Evolutionary conservation across 2,888 invertebrate genomes (phyloP), one percentile per base, ranked within the genome.

Genomic region (Arctia plantaginis): DNA sequence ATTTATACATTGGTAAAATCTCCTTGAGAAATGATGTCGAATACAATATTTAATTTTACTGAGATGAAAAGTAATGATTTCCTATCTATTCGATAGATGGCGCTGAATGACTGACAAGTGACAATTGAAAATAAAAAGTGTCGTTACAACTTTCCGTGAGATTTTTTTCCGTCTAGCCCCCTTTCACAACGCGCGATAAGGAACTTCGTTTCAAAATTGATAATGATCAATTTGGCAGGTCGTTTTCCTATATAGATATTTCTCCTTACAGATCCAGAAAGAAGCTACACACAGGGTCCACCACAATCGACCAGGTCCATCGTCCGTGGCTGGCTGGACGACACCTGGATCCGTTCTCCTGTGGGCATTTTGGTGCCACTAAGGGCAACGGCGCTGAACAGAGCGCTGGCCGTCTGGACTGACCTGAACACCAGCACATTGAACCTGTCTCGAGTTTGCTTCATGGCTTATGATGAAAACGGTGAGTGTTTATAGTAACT

Each of bases 391-490:
- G 95, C 95, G 0, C 75, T 96, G 77, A 90, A 87, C 66, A 85
- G 95, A 10, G 95, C 95, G 0, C 76, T 94, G 65, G 94, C 94
- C 0, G 93, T 95, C 0, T 96, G 96, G 94, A 92, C 90, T 41
- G 94, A 95, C 70, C 80, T 96, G 75, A 91, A 89, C 0, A 86
- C 91, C 89, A 2, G 92, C 92, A 0, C 78, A 0, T 15, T 95
- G 30, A 93, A 95, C 51, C 85, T 95, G 4, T 90, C 93, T 0
- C 94, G 95, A 47, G 92, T 95, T 0, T 91, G 96, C 33, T 89
- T 96, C 0, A 91, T 96, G 23, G 96, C 95, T n/a, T 95, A 95
- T 64, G 95, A 95, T 79, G 90, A 92, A 0, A 94, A 95, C 78
- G 95, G 95, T 95, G 78, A 92, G 33, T 35, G 35, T 35, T 35